Conservation (phyloP, 1,140 invertebrate genomes). For the Euwallacea fornicatus region DNA sequence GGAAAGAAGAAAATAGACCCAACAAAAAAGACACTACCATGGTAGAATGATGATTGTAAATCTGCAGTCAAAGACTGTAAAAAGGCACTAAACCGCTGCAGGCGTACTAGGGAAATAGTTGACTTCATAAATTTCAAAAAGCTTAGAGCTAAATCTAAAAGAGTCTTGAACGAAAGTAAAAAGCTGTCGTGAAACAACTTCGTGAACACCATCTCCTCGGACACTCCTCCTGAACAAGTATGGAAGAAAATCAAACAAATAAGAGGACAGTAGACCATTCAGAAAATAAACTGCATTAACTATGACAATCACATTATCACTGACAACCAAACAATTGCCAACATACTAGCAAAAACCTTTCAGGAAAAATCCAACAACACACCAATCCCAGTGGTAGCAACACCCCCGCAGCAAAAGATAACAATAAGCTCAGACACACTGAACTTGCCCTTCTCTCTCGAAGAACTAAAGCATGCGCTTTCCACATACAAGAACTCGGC, state of each 20-base stretch:
- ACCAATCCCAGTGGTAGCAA: not conserved
- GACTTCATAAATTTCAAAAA: slow-evolving; percentile 27
- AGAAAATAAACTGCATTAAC: slow-evolving; percentile 9
- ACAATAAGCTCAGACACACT: not conserved
- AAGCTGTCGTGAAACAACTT: slow-evolving; percentile 11
- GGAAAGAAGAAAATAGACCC: slow-evolving; percentile 11
- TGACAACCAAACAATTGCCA: slow-evolving; percentile 13
- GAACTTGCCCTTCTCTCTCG: slow-evolving; percentile 13
- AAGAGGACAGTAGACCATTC: slow-evolving; percentile 14
- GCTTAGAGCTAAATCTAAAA: slow-evolving; percentile 18
- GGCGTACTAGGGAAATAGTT: slow-evolving; percentile 3
- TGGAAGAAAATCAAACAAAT: slow-evolving; percentile 19
- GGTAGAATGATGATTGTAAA: slow-evolving; percentile 28
- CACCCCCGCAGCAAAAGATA: not conserved
- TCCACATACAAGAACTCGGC: slow-evolving; percentile 5
- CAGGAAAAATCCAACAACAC: slow-evolving; percentile 16
- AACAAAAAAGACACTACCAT: slow-evolving; percentile 16
- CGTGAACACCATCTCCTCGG: slow-evolving; percentile 8
- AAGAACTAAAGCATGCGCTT: slow-evolving; percentile 20
- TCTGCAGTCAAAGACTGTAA: slow-evolving; percentile 20
- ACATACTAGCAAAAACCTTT: slow-evolving; percentile 14
- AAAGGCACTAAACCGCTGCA: slow-evolving; percentile 21
- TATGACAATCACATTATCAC: slow-evolving; percentile 8
- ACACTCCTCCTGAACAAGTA: slow-evolving; percentile 10
- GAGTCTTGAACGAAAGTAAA: slow-evolving; percentile 25